Conservation (phyloP, 2,888 invertebrate genomes). For the Luperina nickerlii region DNA sequence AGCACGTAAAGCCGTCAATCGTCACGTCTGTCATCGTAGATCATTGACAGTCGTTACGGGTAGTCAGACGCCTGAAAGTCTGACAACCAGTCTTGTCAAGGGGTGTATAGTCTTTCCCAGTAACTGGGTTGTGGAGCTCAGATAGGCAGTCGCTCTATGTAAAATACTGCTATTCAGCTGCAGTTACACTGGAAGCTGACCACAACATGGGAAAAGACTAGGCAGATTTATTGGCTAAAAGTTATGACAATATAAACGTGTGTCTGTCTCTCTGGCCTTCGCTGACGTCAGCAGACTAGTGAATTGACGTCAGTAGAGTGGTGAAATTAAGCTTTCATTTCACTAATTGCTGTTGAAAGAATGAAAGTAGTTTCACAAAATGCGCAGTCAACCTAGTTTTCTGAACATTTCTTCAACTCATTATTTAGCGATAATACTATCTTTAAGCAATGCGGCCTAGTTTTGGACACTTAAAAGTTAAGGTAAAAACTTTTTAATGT, state of each 20-base stretch:
- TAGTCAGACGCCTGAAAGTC: too few relatives aligned
- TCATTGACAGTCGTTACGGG: too few relatives aligned
- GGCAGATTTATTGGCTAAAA: too few relatives aligned
- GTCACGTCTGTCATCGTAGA: too few relatives aligned
- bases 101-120: too few relatives aligned
- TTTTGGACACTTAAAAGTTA: background rate
- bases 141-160: too few relatives aligned
- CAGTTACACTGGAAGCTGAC: too few relatives aligned
- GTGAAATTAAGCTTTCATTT: constrained; percentile 6
- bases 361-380: background rate
- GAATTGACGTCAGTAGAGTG: background rate
- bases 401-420: background rate
- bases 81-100: too few relatives aligned
- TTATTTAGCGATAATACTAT: constrained; percentile 1
- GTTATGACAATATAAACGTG: background rate
- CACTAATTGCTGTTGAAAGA: background rate
- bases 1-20: too few relatives aligned
- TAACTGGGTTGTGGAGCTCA: too few relatives aligned
- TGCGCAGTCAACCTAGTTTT: background rate
- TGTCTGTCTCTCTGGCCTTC: background rate
- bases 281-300: background rate
- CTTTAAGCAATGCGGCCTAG: background rate
- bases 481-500: background rate
- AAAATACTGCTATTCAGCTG: too few relatives aligned
- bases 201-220: too few relatives aligned